phyloP scores from a whole-genome alignment of 2,113 vertebrate genomes.

The Platichthys flesus region DNA sequence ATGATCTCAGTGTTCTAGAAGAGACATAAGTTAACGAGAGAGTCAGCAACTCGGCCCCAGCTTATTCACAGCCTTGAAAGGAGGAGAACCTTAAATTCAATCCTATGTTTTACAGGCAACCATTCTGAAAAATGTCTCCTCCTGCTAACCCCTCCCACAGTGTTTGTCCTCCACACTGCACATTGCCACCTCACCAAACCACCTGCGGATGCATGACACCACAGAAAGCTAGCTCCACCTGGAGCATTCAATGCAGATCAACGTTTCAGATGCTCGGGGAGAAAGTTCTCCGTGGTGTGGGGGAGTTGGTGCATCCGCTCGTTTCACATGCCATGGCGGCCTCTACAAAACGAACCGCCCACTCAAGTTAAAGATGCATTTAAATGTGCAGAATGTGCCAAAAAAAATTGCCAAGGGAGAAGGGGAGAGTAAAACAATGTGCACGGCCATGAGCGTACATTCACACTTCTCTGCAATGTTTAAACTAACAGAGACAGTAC shows the following conservation, averaged over 20 bases:
- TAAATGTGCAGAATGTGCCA: slow-evolving; percentile 37
- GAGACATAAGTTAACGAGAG: too few relatives aligned
- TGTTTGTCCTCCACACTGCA: too few relatives aligned
- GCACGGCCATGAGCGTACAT: slow-evolving; percentile 5
- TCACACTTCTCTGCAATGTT: slow-evolving; percentile 19
- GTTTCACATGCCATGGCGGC: slow-evolving; percentile 34
- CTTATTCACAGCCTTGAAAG: too few relatives aligned
- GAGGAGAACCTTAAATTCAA: too few relatives aligned
- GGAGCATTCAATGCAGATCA: slow-evolving; percentile 47
- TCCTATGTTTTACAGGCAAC: too few relatives aligned
- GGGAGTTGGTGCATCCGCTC: slow-evolving; percentile 48
- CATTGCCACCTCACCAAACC: too few relatives aligned
- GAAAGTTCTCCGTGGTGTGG: slow-evolving; percentile 43
- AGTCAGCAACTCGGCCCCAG: too few relatives aligned
- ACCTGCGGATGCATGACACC: neutral
- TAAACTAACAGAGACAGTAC: slow-evolving; percentile 1
- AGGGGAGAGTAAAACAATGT: slow-evolving; percentile 23
- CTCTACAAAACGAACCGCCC: slow-evolving; percentile 49
- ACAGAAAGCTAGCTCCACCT: slow-evolving; percentile 21
- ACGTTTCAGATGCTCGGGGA: slow-evolving; percentile 30
- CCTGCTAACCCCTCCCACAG: too few relatives aligned
- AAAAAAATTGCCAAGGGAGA: slow-evolving; percentile 32
- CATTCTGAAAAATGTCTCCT: too few relatives aligned
- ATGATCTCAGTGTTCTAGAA: too few relatives aligned
- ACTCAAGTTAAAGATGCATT: slow-evolving; percentile 44